A percentile compares a stretch with the other conserved stretches of the same genome.
Evolutionary conservation across 2,888 invertebrate species (phyloP).

Genomic region (Cerceris rybyensis): DNA sequence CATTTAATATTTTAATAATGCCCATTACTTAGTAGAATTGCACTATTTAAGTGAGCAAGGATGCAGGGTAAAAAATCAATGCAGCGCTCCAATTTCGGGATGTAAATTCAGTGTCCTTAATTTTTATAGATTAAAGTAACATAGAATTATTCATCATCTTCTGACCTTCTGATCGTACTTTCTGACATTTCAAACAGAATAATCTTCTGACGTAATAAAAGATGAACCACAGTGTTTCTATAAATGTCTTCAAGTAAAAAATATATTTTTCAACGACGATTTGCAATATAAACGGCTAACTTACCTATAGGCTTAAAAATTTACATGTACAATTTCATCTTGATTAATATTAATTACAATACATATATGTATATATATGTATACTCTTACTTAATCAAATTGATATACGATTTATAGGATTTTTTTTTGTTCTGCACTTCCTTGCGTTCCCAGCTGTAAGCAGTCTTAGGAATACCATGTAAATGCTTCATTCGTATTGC

Average conservation of each 20-base stretch:
- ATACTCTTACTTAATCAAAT: slow-evolving; percentile 14
- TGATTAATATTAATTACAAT: slow-evolving; percentile 63
- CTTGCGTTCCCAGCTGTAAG: slow-evolving; percentile 12
- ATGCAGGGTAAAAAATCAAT: too few species aligned
- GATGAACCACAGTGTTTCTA: slow-evolving; percentile 63
- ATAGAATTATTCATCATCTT: too few species aligned
- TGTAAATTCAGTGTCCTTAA: too few species aligned
- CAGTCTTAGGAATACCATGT: slow-evolving; percentile 39
- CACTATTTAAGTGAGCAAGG: too few species aligned
- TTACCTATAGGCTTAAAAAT: slow-evolving; percentile 61
- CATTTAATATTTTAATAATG: too few species aligned
- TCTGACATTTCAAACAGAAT: too few species aligned
- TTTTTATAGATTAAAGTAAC: too few species aligned
- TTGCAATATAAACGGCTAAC: slow-evolving; percentile 71
- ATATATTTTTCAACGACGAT: slow-evolving; percentile 80
- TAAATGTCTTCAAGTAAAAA: slow-evolving; percentile 79
- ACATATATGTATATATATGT: slow-evolving; percentile 21
- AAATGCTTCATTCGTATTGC: slow-evolving; percentile 7
- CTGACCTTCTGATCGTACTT: too few species aligned
- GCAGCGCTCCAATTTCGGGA: too few species aligned
- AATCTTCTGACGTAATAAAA: background rate
- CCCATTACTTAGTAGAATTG: too few species aligned
- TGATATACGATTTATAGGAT: slow-evolving; percentile 26
- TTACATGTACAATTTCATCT: slow-evolving; percentile 65
- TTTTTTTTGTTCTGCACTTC: slow-evolving; percentile 24